Percentiles rank a stretch among this genome's conserved stretches.
These are phyloP conservation scores for Trypoxylus dichotomus DNA, from an alignment of 1,140 invertebrate genomes.

Conservation along the genomic window DNA sequence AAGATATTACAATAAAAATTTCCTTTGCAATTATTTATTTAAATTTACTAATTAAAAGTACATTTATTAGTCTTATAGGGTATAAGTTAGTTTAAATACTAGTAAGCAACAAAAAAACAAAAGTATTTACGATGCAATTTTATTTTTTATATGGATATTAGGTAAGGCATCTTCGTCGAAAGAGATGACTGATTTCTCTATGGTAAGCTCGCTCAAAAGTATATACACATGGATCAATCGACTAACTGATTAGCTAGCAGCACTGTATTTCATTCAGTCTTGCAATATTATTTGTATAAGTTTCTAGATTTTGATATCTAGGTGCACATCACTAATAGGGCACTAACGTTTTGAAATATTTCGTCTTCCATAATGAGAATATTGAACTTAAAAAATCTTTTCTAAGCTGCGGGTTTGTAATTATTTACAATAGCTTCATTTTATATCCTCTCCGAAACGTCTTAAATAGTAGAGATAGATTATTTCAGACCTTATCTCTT, in stretches of 20 bases:
- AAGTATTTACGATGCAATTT: not conserved
- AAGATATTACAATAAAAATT: not conserved
- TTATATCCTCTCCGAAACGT: not conserved
- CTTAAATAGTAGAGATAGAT: slow-evolving; percentile 5
- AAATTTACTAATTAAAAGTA: not conserved
- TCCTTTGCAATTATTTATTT: not conserved
- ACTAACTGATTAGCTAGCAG: no score
- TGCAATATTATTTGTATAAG: not conserved
- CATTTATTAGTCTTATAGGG: not conserved
- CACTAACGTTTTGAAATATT: not conserved
- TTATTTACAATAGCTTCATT: not conserved
- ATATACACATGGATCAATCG: no score
- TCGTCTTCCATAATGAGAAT: not conserved
- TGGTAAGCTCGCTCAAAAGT: not conserved
- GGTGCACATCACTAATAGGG: not conserved
- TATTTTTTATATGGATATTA: slow-evolving; percentile 2
- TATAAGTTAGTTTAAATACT: not conserved
- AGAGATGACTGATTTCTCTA: not conserved
- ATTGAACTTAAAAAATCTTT: not conserved
- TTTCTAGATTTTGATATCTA: not conserved
- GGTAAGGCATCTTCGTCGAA: not conserved
- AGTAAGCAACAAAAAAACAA: not conserved
- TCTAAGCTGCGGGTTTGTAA: no score
- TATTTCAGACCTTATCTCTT: not conserved
- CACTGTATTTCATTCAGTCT: not conserved